Percentiles rank a stretch among this genome's conserved stretches.
Conservation (phyloP, 2,113 vertebrate genomes). For the Charina bottae region DNA sequence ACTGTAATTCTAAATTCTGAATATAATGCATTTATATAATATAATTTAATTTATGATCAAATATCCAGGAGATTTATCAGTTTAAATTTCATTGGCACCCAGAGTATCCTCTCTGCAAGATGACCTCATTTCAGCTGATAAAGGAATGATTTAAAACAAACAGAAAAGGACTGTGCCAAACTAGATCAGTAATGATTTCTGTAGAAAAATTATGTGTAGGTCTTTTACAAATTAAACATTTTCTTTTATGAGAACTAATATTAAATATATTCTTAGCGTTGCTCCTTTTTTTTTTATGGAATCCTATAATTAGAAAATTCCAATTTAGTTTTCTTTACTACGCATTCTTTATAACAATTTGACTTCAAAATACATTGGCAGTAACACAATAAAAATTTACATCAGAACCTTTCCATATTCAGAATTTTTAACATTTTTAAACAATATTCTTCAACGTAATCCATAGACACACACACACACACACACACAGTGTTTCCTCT, state of each 20-base stretch:
- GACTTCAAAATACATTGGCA: background rate
- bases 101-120: background rate
- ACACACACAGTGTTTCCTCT: background rate
- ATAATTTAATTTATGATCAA: background rate
- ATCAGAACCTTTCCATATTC: background rate
- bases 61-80: background rate
- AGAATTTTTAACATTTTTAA: background rate
- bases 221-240: slow-evolving; percentile 22
- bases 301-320: background rate
- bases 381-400: background rate
- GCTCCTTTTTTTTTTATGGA: background rate
- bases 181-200: background rate
- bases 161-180: background rate
- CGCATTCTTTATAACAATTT: background rate
- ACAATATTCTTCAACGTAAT: background rate
- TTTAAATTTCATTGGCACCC: background rate
- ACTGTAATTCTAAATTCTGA: background rate
- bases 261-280: background rate
- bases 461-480: background rate
- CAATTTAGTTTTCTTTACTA: background rate
- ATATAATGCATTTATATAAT: background rate
- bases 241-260: slow-evolving; percentile 4
- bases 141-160: background rate
- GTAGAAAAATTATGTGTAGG: background rate
- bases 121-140: background rate